phyloP scores from a whole-genome alignment of 2,797 vertebrate species.

The Neosalanx taihuensis region DNA sequence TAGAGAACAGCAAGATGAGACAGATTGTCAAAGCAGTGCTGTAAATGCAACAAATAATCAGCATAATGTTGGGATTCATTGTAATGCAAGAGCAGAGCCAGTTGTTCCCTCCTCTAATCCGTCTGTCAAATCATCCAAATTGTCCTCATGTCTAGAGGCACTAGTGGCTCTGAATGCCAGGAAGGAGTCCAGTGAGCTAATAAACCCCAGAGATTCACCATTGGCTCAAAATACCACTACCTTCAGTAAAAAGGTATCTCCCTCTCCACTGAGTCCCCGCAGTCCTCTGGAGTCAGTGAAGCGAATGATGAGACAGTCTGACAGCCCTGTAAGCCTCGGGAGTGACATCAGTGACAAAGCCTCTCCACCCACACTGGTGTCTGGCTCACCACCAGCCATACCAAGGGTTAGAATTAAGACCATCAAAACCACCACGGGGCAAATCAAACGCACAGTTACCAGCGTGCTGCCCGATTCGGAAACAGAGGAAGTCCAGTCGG shows the following conservation, averaged over 20 bases:
- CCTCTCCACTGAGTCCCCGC: constrained; percentile 89
- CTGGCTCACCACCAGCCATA: constrained; percentile 88
- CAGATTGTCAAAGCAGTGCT: constrained; percentile 59
- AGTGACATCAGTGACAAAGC: constrained; percentile 89
- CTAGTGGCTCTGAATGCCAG: constrained; percentile 88
- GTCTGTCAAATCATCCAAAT: constrained; percentile 81
- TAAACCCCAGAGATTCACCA: constrained; percentile 70
- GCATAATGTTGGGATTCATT: constrained; percentile 65
- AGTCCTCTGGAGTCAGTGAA: constrained; percentile 88
- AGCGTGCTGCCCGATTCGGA: constrained; percentile 89
- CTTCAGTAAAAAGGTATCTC: constrained; percentile 84
- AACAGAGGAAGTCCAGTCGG: constrained; percentile 84
- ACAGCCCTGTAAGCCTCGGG: constrained; percentile 90
- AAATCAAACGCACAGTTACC: constrained; percentile 93
- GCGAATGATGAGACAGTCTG: constrained; percentile 81
- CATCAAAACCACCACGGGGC: constrained; percentile 93
- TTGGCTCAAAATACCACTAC: constrained; percentile 70
- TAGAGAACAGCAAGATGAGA: constrained; percentile 65
- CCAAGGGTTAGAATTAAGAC: constrained; percentile 97
- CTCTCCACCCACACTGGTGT: constrained; percentile 81
- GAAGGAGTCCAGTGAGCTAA: constrained; percentile 76
- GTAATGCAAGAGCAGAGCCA: constrained; percentile 53
- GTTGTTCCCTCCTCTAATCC: constrained; percentile 63
- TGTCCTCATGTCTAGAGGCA: constrained; percentile 91
- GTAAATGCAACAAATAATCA: constrained; percentile 62